A percentile compares a stretch with the other conserved stretches of the same genome.
phyloP scores from a whole-genome alignment of 2,113 vertebrate genomes.

The Pseudorasbora parva region DNA sequence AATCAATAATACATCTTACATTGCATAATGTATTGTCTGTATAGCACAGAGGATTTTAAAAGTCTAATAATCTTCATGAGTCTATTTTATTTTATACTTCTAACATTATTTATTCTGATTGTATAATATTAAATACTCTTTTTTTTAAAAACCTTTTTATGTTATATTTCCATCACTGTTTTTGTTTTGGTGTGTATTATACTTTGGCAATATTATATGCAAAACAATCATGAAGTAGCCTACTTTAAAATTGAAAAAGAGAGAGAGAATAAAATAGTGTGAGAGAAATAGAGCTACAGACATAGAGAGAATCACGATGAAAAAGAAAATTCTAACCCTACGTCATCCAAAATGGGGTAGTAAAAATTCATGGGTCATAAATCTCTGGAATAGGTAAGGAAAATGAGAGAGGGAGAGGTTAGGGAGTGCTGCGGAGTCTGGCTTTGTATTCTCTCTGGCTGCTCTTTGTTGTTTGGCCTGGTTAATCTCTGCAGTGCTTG shows the following conservation, averaged over 20 bases:
- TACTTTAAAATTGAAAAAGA: neutral
- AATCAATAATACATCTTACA: neutral
- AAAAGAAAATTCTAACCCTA: conserved; percentile 20
- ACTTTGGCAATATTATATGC: neutral
- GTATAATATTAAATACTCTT: neutral
- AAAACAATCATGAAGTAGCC: neutral
- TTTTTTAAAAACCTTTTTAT: too few relatives aligned
- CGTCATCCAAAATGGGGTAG: conserved; percentile 31
- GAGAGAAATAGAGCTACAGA: neutral
- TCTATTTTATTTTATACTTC: neutral
- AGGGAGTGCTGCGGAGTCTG: conserved; percentile 9
- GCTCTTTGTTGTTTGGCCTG: conserved; percentile 35
- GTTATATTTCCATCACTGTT: neutral
- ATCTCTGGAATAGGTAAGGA: conserved; percentile 50
- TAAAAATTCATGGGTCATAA: conserved; percentile 50
- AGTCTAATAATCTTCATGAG: neutral
- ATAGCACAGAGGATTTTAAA: neutral
- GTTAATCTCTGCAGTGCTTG: conserved; percentile 39
- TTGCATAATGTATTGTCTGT: neutral
- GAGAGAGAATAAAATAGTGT: neutral
- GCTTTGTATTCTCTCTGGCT: conserved; percentile 3
- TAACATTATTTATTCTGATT: neutral
- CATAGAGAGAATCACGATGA: conserved; percentile 25
- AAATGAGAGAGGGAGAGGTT: conserved; percentile 29
- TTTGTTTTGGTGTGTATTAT: neutral